Conservation (phyloP, 2,113 vertebrate genomes). For the Halcyon malimbica region DNA sequence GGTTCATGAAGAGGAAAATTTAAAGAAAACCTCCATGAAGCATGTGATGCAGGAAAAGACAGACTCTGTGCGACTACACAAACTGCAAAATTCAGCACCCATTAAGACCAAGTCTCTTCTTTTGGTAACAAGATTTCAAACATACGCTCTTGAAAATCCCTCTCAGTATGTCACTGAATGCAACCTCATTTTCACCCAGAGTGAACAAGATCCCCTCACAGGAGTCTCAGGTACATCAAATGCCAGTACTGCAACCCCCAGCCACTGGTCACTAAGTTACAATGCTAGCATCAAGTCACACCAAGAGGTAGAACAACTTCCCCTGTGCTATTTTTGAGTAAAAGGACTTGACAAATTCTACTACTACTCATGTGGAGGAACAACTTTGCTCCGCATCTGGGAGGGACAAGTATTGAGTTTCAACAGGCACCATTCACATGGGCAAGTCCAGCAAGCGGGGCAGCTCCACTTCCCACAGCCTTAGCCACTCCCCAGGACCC, state of each 20-base stretch:
- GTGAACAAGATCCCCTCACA: background rate
- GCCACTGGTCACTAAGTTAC: background rate
- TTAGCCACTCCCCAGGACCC: background rate
- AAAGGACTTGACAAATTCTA: background rate
- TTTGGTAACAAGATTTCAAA: background rate
- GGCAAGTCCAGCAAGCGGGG: no score
- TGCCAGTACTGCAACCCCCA: background rate
- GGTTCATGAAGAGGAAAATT: background rate
- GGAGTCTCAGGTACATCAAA: background rate
- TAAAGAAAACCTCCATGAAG: background rate
- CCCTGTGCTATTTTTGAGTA: background rate
- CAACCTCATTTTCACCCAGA: background rate
- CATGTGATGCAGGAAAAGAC: background rate
- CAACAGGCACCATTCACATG: background rate
- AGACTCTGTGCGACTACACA: background rate
- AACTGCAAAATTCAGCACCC: background rate
- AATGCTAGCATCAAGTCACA: background rate
- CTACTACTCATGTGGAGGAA: fast-evolving
- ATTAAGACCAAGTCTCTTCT: background rate
- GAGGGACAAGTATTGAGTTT: background rate
- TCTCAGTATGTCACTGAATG: background rate
- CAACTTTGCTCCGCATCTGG: background rate
- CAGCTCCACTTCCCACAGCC: background rate
- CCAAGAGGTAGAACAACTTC: background rate
- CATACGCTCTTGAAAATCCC: background rate